Evolutionary conservation across 2,888 invertebrate genomes (phyloP), one percentile per base, ranked within the genome.

Genomic region (Cataglyphis rosenhaueri): DNA sequence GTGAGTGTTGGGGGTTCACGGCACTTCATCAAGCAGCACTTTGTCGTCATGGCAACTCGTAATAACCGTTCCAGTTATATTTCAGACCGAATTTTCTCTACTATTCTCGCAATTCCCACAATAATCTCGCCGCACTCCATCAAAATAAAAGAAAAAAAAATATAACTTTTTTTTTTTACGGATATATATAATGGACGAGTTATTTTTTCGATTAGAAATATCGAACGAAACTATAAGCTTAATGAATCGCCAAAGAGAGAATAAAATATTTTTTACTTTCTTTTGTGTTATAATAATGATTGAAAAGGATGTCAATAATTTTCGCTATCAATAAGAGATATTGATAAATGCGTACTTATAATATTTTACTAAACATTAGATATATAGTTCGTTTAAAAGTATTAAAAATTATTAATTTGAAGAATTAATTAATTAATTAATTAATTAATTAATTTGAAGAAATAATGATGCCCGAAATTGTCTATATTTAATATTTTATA

Each of bases 11-110:
- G 91, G 48, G 48, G 88, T 88, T 82, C 76, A 87, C 88, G 90
- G 92, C 91, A 94, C 93, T 94, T 94, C 92, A 94, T 94, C 93
- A 94, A 89, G 87, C 89, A 93, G 94, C 94, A 94, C 94, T 94
- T 94, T 94, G 92, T 94, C 90, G 90, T 89, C 93, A 94, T 94
- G 91, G 94, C 91, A 92, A 94, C 94, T 91, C 92, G 92, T 93
- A 93, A 94, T 93, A 93, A 92, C 93, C 94, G 92, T 93, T 93
- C 92, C 91, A 91, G 91, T 90, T 92, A 91, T 79, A 79, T 90
- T 91, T 84, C 87, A 87, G 87, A 84, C 88, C 84, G 82, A 84
- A 86, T 81, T 68, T 78, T 70, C 78, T 59, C 59, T 41, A 41
- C 18, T 57, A 57, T 68, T 78, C 78, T 78, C 70, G 5, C 6